Base-by-base conservation (phyloP, 1,140 invertebrate species). In the Zaprionus davidi region DNA sequence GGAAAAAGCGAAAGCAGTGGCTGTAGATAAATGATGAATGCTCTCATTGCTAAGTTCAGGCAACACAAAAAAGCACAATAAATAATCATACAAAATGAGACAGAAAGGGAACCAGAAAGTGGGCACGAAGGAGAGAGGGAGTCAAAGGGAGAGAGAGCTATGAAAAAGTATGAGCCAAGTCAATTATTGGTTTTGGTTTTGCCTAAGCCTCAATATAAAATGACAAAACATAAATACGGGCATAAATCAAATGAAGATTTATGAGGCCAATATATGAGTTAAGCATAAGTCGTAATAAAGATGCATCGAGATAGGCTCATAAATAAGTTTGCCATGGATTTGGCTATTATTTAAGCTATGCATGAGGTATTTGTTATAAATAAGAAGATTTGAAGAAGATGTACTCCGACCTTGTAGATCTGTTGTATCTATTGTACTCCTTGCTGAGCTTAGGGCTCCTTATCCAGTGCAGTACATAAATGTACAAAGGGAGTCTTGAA, bases 1-100 rank as follows among this genome's bases (percentile, higher is more conserved):
- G 17, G 49, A 49, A 70, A 78, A 69, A 44, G 28, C 26, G 22
- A 20, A 34, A 38, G 38, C 31, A 38, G 51, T n/a, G 68, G 49
- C 28, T 24, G 57, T 26, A 53, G 49, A 76, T 65, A 36, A 71
- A 76, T 76, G 68, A 76, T 65, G 71, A 76, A 76, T 76, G 68
- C 41, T 22, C 68, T 28, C 68, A 65, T 58, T 66, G 65, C 38
- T 20, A 22, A 26, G 53, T 55, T 71, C 12, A 31, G 63, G 31
- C 41, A 20, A n/a, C 13, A 6, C 9, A 60, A 57, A 56, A 51
- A 60, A 56, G 41, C 6, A 22, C 59, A 46, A 75, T 75, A 75
- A 71, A 75, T 75, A 71, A 75, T 71, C 51, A 71, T 70, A 53
- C 26, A 38, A 60, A 73, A 53, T 51, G 44, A 66, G 41, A 22